These are phyloP conservation scores for Leptosomus discolor DNA, from an alignment of 2,113 vertebrate species.

Conservation along the genomic window DNA sequence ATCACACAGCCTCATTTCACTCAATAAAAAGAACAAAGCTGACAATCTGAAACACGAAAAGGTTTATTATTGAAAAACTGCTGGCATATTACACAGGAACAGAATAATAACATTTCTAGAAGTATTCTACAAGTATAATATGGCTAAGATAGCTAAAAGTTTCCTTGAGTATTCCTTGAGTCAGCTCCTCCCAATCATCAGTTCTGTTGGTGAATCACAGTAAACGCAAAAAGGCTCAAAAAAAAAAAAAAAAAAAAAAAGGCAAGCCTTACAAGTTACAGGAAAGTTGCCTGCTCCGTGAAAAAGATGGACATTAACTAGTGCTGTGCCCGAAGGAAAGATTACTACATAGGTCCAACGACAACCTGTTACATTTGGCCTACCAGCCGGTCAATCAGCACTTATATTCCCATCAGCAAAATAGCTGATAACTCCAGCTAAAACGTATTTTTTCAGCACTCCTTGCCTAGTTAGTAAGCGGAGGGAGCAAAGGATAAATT, in stretches of 20 bases:
- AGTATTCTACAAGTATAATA: not conserved
- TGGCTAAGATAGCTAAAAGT: not conserved
- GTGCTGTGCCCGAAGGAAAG: not conserved
- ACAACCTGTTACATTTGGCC: conserved; percentile 2
- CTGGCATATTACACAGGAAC: not conserved
- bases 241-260: not conserved
- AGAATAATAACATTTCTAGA: not conserved
- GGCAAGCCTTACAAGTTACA: not conserved
- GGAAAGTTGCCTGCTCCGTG: not conserved
- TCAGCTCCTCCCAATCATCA: not conserved
- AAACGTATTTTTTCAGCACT: not conserved
- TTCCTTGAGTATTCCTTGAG: not conserved
- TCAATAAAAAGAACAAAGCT: not conserved
- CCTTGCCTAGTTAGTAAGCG: not conserved
- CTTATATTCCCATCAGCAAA: not conserved
- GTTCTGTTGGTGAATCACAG: not conserved
- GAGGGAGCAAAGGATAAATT: not conserved
- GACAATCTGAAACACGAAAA: not conserved
- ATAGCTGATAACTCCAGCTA: not conserved
- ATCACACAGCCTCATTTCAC: not conserved
- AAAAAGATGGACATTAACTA: not conserved
- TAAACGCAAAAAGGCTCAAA: not conserved
- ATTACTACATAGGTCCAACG: not conserved
- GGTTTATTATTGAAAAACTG: not conserved
- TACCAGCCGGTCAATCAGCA: not conserved